Base-by-base conservation (phyloP, 2,797 vertebrate species). In the Poeciliopsis infans region DNA sequence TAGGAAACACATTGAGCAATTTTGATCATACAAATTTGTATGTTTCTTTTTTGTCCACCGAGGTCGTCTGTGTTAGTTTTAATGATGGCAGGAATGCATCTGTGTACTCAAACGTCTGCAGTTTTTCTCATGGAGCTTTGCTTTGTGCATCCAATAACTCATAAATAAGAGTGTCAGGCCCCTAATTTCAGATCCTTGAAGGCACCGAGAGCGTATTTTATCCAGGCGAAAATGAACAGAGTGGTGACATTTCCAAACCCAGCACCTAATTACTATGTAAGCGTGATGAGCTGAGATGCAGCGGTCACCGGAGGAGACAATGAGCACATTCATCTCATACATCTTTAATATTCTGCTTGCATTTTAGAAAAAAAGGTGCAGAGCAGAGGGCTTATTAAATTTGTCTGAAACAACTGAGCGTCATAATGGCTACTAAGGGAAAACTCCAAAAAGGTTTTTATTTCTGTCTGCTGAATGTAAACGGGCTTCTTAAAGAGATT, bases 1-100 rank as follows among this genome's bases (percentile, higher is more conserved):
- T 93, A 86, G 82, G 83, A 93, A 93, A 92, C 94, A 95, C 84
- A 92, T 93, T 93, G 92, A 87, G 87, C 87, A 83, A 85, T 90
- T 93, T 91, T 81, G 84, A 92, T 90, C 80, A 80, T 84, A 90
- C 86, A 89, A 91, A 90, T 93, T 87, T 85, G 78, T 86, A 76
- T 83, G 85, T 90, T 91, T 49, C 84, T 83, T 86, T 70, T 90
- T 91, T 83, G 86, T 84, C 82, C 85, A 74, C 64, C 70, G 12
- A 82, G 80, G 79, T 85, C 79, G 87, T 87, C 89, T 91, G 82
- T 92, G 88, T 91, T 91, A 82, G 89, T 89, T 93, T 90, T 89
- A 89, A 91, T 83, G 87, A 92, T 83, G 78, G 57, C 79, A 83
- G 85, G 85, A 83, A 81, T 87, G 69, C 76, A 70, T 66, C 70